phyloP scores from a whole-genome alignment of 2,113 vertebrate species.

The Scopus umbretta region DNA sequence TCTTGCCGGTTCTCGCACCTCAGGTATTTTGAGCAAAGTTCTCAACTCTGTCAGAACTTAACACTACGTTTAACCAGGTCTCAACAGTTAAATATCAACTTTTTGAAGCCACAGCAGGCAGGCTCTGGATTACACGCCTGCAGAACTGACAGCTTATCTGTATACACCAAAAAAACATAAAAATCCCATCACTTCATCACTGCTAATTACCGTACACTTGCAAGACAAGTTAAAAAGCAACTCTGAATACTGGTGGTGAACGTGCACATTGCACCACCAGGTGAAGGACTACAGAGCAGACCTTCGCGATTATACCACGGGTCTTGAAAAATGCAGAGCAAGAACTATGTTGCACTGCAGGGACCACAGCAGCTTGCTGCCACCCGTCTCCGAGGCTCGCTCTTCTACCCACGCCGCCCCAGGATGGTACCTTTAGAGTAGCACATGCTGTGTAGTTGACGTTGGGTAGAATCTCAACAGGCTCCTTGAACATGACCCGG shows the following conservation, averaged over 20 bases:
- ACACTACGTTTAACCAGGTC: neutral
- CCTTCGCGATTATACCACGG: accelerated
- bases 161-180: no score
- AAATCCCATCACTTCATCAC: neutral
- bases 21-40: neutral
- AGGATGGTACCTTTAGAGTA: constrained; percentile 84
- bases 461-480: constrained; percentile 91
- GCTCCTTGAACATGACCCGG: constrained; percentile 98
- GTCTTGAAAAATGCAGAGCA: no score
- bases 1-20: neutral
- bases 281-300: neutral
- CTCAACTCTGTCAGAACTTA: neutral
- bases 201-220: neutral
- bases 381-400: no score
- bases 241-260: neutral
- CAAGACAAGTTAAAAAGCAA: neutral
- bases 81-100: neutral
- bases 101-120: neutral
- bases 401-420: accelerated
- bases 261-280: accelerated
- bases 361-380: neutral
- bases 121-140: neutral
- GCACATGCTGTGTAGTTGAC: constrained; percentile 97
- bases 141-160: neutral
- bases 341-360: accelerated